These are phyloP conservation scores for Hemicrepidius hirtus DNA, from an alignment of 2,888 invertebrate species.

Conservation along the genomic window DNA sequence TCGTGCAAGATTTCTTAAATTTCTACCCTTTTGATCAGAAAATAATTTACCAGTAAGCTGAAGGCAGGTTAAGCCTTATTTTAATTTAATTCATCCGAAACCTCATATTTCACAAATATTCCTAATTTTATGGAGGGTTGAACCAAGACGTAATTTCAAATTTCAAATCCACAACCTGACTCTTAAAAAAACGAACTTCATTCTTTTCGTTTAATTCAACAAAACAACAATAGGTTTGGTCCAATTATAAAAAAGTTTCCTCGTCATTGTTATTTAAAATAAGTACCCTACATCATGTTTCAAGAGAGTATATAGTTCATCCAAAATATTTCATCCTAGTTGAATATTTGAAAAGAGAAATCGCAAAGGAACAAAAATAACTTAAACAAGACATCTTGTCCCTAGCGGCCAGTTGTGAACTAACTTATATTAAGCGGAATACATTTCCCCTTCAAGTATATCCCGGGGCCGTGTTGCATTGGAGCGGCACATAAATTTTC, in stretches of 20 bases:
- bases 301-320: too few relatives aligned
- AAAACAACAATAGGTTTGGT: too few relatives aligned
- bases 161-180: conserved; percentile 13
- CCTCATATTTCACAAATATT: conserved; percentile 15
- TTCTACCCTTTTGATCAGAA: too few relatives aligned
- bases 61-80: conserved; percentile 1
- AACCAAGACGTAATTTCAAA: background rate
- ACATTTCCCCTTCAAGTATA: conserved; percentile 27
- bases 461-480: background rate
- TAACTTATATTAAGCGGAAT: conserved; percentile 41
- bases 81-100: conserved; percentile 15
- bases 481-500: conserved; percentile 31
- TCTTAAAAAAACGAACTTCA: too few relatives aligned
- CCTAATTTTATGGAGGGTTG: conserved; percentile 24
- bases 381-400: conserved; percentile 38
- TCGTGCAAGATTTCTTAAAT: too few relatives aligned
- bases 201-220: too few relatives aligned
- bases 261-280: background rate
- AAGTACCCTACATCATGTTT: too few relatives aligned
- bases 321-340: conserved; percentile 10
- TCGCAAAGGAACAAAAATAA: conserved; percentile 32
- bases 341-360: conserved; percentile 18
- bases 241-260: too few relatives aligned
- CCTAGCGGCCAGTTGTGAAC: conserved; percentile 39
- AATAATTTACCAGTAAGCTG: too few relatives aligned